A percentile compares a stretch with the other conserved stretches of the same genome.
Conservation (phyloP, 2,888 invertebrate species). For the Hemaris fuciformis region DNA sequence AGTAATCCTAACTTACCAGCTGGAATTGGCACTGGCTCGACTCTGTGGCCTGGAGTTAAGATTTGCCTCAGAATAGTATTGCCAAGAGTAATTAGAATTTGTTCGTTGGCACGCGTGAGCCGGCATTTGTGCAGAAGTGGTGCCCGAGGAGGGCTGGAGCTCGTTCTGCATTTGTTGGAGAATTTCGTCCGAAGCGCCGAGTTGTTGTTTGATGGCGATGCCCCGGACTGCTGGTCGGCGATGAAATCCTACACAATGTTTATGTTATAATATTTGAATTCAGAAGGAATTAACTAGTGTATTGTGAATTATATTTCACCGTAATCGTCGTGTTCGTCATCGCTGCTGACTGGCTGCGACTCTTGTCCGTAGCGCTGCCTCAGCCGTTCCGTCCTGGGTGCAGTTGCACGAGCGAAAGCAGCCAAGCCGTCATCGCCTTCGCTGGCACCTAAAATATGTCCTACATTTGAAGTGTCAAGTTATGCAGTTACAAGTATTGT, state of each 20-base stretch:
- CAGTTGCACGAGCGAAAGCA: conserved; percentile 92
- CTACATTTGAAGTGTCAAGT: neutral
- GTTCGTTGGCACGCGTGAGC: conserved; percentile 65
- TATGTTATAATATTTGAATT: neutral
- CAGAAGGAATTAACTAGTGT: neutral
- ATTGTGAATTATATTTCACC: conserved; percentile 66
- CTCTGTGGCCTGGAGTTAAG: conserved; percentile 71
- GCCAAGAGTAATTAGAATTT: conserved; percentile 81
- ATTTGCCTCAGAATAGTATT: conserved; percentile 84
- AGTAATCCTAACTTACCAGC: conserved; percentile 49
- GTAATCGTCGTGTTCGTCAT: conserved; percentile 93
- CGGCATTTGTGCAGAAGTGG: conserved; percentile 45
- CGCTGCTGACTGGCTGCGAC: conserved; percentile 78
- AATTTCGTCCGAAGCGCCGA: conserved; percentile 90
- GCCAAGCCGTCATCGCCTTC: conserved; percentile 90
- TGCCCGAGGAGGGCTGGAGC: conserved; percentile 65
- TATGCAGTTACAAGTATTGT: neutral
- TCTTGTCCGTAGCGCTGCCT: conserved; percentile 87
- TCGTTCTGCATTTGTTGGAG: conserved; percentile 91
- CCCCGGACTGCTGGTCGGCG: conserved; percentile 94
- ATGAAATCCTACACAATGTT: conserved; percentile 82
- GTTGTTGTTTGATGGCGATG: conserved; percentile 88
- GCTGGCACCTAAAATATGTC: conserved; percentile 60
- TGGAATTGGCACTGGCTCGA: conserved; percentile 61
- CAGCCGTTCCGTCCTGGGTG: conserved; percentile 90